A percentile compares a stretch with the other conserved stretches of the same genome.
These are phyloP conservation scores for Lasioglossum vierecki DNA, from an alignment of 2,888 invertebrate genomes.

Conservation along the genomic window DNA sequence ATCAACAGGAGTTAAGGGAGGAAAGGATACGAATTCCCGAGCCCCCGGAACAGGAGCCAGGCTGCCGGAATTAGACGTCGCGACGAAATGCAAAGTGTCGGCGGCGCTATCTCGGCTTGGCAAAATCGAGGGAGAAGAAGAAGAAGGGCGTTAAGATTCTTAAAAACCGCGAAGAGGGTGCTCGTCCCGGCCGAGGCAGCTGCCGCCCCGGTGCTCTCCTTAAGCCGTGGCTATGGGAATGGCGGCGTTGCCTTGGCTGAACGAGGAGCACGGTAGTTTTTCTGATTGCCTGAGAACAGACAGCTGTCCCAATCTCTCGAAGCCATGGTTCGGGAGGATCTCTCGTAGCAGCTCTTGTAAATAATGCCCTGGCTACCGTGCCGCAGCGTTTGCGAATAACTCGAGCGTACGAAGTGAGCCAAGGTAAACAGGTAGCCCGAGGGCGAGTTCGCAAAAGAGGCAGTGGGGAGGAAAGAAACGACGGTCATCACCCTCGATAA, in stretches of 20 bases:
- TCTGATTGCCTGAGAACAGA: slow-evolving; percentile 83
- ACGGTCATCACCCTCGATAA: slow-evolving; percentile 65
- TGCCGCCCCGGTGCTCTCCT: slow-evolving; percentile 65
- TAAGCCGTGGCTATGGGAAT: slow-evolving; percentile 67
- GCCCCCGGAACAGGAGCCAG: neutral
- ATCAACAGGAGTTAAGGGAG: slow-evolving; percentile 44
- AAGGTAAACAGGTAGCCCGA: slow-evolving; percentile 48
- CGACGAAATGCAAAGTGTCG: slow-evolving; percentile 78
- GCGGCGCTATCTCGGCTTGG: slow-evolving; percentile 70
- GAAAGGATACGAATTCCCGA: slow-evolving; percentile 24
- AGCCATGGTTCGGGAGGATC: slow-evolving; percentile 46
- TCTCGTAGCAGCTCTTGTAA: slow-evolving; percentile 67
- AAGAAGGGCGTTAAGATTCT: slow-evolving; percentile 78
- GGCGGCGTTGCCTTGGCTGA: slow-evolving; percentile 53
- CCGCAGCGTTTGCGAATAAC: slow-evolving; percentile 71
- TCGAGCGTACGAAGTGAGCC: slow-evolving; percentile 66
- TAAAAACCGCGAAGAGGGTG: slow-evolving; percentile 76
- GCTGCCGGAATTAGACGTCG: slow-evolving; percentile 68
- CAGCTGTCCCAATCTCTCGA: slow-evolving; percentile 82
- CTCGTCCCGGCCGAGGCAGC: slow-evolving; percentile 60
- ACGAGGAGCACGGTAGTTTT: slow-evolving; percentile 76
- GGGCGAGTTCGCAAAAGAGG: slow-evolving; percentile 4
- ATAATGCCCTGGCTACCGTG: slow-evolving; percentile 69
- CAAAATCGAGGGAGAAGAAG: slow-evolving; percentile 55
- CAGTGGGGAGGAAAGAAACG: slow-evolving; percentile 24